Conservation (phyloP, 2,888 invertebrate genomes). For the Cyrtodaria siliqua region DNA sequence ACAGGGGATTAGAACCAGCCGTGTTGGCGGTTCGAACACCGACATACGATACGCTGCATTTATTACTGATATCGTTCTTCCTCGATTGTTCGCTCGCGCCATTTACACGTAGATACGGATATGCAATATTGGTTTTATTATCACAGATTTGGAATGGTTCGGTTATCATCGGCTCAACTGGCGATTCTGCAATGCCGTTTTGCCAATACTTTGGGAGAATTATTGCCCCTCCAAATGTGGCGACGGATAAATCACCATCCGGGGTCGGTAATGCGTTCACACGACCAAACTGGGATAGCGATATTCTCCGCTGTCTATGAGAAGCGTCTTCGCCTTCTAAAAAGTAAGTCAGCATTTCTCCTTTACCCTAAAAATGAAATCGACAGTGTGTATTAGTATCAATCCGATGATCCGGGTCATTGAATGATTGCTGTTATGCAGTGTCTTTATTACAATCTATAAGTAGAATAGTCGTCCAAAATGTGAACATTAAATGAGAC, state of each 20-base stretch:
- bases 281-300: slow-evolving; percentile 43
- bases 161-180: not conserved
- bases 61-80: too few species aligned
- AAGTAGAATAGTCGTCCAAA: too few species aligned
- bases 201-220: slow-evolving; percentile 56
- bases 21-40: too few species aligned
- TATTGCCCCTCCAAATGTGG: slow-evolving; percentile 36
- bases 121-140: not conserved
- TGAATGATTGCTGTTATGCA: too few species aligned
- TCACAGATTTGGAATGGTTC: slow-evolving; percentile 13
- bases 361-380: slow-evolving; percentile 86
- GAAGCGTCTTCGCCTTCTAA: slow-evolving; percentile 82
- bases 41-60: too few species aligned
- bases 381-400: too few species aligned
- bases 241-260: slow-evolving; percentile 7
- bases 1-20: too few species aligned
- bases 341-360: slow-evolving; percentile 86
- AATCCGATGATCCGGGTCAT: too few species aligned
- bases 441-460: too few species aligned
- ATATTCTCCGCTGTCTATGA: slow-evolving; percentile 71
- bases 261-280: slow-evolving; percentile 30
- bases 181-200: slow-evolving; percentile 8
- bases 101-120: too few species aligned
- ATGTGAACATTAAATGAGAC: too few species aligned
- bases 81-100: too few species aligned